Evolutionary conservation across 2,113 vertebrate species (phyloP), one percentile per base, ranked within the genome.

Genomic region (Plecturocebus donacophilus): DNA sequence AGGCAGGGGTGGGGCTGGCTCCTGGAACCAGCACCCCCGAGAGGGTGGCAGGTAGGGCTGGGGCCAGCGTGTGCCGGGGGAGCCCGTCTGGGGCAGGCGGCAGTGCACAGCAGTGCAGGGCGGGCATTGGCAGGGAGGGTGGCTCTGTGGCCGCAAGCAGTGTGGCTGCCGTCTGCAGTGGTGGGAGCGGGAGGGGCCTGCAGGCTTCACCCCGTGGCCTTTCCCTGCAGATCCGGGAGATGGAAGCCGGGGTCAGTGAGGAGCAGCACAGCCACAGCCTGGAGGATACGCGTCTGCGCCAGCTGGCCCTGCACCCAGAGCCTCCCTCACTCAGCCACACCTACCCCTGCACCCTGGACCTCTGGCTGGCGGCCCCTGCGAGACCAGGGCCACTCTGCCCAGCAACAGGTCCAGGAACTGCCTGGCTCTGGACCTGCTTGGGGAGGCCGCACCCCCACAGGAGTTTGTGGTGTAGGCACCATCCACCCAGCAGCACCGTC

Each of bases 261-360:
- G 98, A 99, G 54, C 98, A 98, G 27, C 98, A 99, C 97, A 99
- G 99, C 97, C 98, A 98, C 96, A 99, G 99, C 94, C 98, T 99
- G 90, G 99, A 99, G 40, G 99, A 99, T 80, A 90, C 99, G 5
- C 98, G 98, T 68, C 95, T 98, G 17, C 97, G 98, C 88, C 98
- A 98, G 47, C 97, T 8, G 52, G 35, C 27, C 98, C 97, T 8
- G 91, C 95, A 0, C 96, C 98, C 98, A 9, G 98, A 98, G 1
- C 98, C 99, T 95, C 98, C 98, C 0, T 99, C 98, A 40, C 98
- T 98, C 97, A 99, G 99, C 97, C 99, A 98, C 87, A 99, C 99
- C 0, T 99, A 99, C 35, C 99, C 99, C 87, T 98, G 99, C 66
- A 66, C 96, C 75, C 90, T 92, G 9, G 97, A 98, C 73, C 97